phyloP scores from a whole-genome alignment of 2,888 invertebrate genomes.

The Griposia aprilina region DNA sequence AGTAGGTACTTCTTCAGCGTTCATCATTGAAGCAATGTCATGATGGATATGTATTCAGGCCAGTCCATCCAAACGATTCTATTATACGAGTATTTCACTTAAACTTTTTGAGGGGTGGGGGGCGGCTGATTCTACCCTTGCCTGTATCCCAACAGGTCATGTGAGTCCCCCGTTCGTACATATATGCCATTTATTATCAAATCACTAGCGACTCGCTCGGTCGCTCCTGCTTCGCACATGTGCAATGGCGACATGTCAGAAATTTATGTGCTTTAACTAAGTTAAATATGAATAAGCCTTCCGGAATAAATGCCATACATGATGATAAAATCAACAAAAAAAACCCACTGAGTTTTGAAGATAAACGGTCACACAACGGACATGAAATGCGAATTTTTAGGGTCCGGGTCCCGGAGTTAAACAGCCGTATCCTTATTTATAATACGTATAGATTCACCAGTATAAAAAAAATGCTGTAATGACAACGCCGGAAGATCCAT shows the following conservation, averaged over 20 bases:
- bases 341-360: not conserved
- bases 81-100: too few relatives aligned
- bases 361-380: not conserved
- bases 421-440: not conserved
- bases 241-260: not conserved
- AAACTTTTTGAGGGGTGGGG: too few relatives aligned
- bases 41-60: too few relatives aligned
- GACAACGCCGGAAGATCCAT: not conserved
- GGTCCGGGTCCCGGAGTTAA: not conserved
- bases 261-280: not conserved
- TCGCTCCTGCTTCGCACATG: not conserved
- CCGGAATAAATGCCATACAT: not conserved
- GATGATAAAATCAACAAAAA: not conserved
- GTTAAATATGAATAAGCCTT: not conserved
- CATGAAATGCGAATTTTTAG: not conserved
- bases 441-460: not conserved
- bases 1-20: too few relatives aligned
- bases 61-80: too few relatives aligned
- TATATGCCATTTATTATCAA: not conserved
- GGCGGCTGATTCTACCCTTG: too few relatives aligned
- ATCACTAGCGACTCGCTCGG: not conserved
- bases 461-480: not conserved
- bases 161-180: not conserved
- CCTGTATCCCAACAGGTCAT: not conserved
- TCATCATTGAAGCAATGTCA: too few relatives aligned